These are phyloP conservation scores for Paracanthobrama guichenoti DNA, from an alignment of 2,113 vertebrate species.

Conservation along the genomic window DNA sequence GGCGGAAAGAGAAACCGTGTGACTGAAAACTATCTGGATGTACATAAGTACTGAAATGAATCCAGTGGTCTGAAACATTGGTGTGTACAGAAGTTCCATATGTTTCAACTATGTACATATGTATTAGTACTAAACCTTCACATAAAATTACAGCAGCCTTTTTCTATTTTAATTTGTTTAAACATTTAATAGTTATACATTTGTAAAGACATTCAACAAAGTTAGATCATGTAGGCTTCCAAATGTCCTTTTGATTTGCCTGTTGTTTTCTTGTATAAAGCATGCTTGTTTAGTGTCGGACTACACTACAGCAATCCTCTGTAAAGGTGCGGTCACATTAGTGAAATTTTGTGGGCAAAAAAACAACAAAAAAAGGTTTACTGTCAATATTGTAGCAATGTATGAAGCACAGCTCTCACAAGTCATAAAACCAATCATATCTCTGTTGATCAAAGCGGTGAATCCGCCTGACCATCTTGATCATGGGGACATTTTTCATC, in stretches of 20 bases:
- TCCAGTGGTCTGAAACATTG: not conserved
- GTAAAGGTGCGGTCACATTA: not conserved
- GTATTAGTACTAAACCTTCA: not conserved
- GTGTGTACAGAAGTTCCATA: not conserved
- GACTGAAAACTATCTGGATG: not conserved
- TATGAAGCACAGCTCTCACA: not conserved
- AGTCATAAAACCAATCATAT: not conserved
- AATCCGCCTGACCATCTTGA: not conserved
- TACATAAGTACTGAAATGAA: not conserved
- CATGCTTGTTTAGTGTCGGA: not conserved
- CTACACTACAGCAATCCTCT: not conserved
- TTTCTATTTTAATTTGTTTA: not conserved
- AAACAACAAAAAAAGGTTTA: too few species aligned
- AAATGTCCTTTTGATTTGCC: not conserved
- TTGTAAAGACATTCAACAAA: not conserved
- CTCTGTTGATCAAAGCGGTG: not conserved
- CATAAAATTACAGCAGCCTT: not conserved
- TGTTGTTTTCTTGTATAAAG: not conserved
- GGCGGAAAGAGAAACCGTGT: not conserved
- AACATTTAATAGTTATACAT: not conserved
- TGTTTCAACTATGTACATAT: not conserved
- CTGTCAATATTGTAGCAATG: not conserved
- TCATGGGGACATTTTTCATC: not conserved
- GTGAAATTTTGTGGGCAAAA: not conserved
- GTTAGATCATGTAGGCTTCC: not conserved